Evolutionary conservation across 2,797 vertebrate genomes (phyloP).

Genomic region (Poecile montanus): DNA sequence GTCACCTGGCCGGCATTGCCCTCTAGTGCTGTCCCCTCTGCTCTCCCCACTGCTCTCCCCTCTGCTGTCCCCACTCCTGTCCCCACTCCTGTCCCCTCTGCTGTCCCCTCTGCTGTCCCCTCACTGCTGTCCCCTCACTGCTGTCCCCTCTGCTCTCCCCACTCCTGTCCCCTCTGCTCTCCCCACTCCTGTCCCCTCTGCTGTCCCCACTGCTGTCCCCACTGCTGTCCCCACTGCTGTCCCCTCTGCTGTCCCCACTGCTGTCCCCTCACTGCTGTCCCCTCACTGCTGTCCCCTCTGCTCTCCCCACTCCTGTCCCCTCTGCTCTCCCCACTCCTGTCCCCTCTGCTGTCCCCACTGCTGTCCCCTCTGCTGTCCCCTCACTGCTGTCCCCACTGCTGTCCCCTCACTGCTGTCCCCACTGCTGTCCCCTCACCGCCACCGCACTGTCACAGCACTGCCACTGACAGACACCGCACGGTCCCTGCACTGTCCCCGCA

Average conservation of each 20-base stretch:
- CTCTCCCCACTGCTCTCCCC: background rate
- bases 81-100: background rate
- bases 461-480: background rate
- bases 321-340: conserved; percentile 76
- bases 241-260: background rate
- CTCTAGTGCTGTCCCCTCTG: conserved; percentile 75
- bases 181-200: too few species aligned
- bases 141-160: too few species aligned
- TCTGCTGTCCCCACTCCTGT: conserved; percentile 67
- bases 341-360: too few species aligned
- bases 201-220: background rate
- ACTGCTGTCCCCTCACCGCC: background rate
- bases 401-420: too few species aligned
- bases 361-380: too few species aligned
- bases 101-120: conserved; percentile 75
- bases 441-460: background rate
- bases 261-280: background rate
- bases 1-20: conserved; percentile 57
- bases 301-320: background rate
- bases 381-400: background rate
- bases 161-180: too few species aligned
- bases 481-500: background rate
- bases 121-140: too few species aligned
- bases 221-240: conserved; percentile 54
- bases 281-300: conserved; percentile 73